These are phyloP conservation scores for Aplochiton taeniatus DNA, from an alignment of 2,797 vertebrate species.

Conservation along the genomic window DNA sequence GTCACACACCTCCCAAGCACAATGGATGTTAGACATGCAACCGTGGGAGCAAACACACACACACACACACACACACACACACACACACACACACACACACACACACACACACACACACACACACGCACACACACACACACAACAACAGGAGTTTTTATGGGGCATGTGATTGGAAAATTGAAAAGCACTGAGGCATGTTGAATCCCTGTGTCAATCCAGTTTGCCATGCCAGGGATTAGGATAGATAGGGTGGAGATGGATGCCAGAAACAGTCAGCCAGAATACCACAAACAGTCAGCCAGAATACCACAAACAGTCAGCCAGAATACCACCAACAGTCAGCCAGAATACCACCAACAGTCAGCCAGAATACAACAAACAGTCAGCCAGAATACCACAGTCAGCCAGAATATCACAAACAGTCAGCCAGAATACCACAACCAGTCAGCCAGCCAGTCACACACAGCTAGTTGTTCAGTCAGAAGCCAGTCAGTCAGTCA, in stretches of 20 bases:
- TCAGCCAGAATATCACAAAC: constrained; percentile 20
- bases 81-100: constrained; percentile 16
- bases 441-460: too few species aligned
- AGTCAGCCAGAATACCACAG: constrained; percentile 54
- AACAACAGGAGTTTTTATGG: constrained; percentile 41
- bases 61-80: not conserved
- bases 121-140: constrained; percentile 44
- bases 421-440: constrained; percentile 22
- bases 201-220: constrained; percentile 25
- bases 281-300: too few species aligned
- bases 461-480: too few species aligned
- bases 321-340: too few species aligned
- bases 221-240: constrained; percentile 49
- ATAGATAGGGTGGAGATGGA: constrained; percentile 47
- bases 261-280: constrained; percentile 46
- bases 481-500: too few species aligned
- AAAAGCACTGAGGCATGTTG: constrained; percentile 38
- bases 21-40: too few species aligned
- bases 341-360: constrained; percentile 33
- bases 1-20: constrained; percentile 13
- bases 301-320: too few species aligned
- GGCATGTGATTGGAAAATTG: constrained; percentile 60
- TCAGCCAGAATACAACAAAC: constrained; percentile 16
- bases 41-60: not conserved
- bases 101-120: constrained; percentile 30